Evolutionary conservation across 2,797 vertebrate genomes (phyloP).

Genomic region (Sebastiscus albofasciatus): DNA sequence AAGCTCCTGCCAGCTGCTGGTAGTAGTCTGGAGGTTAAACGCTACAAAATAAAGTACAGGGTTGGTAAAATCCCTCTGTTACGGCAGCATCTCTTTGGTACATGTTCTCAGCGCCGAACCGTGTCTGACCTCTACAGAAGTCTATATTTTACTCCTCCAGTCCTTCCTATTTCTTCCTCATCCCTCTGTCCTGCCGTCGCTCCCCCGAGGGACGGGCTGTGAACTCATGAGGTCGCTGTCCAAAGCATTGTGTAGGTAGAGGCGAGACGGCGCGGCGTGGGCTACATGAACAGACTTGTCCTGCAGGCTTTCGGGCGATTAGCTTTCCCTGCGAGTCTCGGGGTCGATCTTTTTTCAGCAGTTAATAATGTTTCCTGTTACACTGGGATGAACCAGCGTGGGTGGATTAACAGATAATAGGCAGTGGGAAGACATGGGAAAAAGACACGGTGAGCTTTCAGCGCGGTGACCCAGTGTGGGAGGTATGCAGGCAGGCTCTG

Average conservation of each 20-base stretch:
- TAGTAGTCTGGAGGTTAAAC: constrained; percentile 47
- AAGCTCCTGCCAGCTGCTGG: constrained; percentile 43
- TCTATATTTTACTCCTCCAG: constrained; percentile 31
- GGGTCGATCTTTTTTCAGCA: constrained; percentile 49
- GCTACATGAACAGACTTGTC: constrained; percentile 48
- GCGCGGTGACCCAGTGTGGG: constrained; percentile 75
- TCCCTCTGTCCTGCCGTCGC: constrained; percentile 14
- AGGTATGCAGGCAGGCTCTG: constrained; percentile 68
- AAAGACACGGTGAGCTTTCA: constrained; percentile 60
- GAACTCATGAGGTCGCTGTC: constrained; percentile 14
- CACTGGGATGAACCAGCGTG: constrained; percentile 66
- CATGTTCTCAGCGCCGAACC: neutral
- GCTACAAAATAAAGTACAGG: constrained; percentile 43
- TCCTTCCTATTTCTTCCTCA: neutral
- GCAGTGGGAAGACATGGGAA: constrained; percentile 53
- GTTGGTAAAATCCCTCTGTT: constrained; percentile 30
- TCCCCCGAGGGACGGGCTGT: constrained; percentile 4
- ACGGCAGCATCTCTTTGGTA: constrained; percentile 8
- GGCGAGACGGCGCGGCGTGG: neutral
- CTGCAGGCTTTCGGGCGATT: constrained; percentile 48
- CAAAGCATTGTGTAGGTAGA: constrained; percentile 38
- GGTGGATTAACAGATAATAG: constrained; percentile 75
- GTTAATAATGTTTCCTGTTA: constrained; percentile 63
- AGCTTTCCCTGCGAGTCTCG: constrained; percentile 37
- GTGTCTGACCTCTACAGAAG: constrained; percentile 28